Evolutionary conservation across 2,888 invertebrate species (phyloP).

Genomic region (Corbicula japonica): DNA sequence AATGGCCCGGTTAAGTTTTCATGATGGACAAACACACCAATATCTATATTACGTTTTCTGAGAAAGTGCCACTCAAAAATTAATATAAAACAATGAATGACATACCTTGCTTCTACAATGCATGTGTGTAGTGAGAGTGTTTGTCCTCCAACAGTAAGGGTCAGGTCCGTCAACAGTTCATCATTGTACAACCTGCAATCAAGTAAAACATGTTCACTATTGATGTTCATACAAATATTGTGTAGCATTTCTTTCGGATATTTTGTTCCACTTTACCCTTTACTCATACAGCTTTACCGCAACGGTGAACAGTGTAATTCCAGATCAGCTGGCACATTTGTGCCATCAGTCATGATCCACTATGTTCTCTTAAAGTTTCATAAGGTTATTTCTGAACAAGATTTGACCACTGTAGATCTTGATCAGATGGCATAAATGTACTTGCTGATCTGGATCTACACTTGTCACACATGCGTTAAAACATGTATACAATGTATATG

Average conservation of each 20-base stretch:
- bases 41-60: too few species aligned
- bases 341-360: background rate
- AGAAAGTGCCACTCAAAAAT: too few species aligned
- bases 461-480: too few species aligned
- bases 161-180: slow-evolving; percentile 69
- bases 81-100: too few species aligned
- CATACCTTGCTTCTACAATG: slow-evolving; percentile 73
- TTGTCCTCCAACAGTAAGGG: slow-evolving; percentile 56
- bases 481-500: too few species aligned
- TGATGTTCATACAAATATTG: background rate
- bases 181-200: slow-evolving; percentile 69
- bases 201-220: slow-evolving; percentile 1
- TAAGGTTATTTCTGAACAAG: too few species aligned
- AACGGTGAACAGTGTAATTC: background rate
- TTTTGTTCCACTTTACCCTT: background rate
- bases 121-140: slow-evolving; percentile 66
- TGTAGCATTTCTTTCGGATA: background rate
- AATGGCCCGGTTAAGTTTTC: too few species aligned
- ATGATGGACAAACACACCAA: too few species aligned
- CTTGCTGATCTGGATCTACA: too few species aligned
- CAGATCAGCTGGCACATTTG: background rate
- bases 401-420: too few species aligned
- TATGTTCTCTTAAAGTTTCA: background rate
- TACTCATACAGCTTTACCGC: background rate
- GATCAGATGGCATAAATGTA: too few species aligned